Evolutionary conservation across 2,113 vertebrate species (phyloP).

Genomic region (Sceloporus undulatus): DNA sequence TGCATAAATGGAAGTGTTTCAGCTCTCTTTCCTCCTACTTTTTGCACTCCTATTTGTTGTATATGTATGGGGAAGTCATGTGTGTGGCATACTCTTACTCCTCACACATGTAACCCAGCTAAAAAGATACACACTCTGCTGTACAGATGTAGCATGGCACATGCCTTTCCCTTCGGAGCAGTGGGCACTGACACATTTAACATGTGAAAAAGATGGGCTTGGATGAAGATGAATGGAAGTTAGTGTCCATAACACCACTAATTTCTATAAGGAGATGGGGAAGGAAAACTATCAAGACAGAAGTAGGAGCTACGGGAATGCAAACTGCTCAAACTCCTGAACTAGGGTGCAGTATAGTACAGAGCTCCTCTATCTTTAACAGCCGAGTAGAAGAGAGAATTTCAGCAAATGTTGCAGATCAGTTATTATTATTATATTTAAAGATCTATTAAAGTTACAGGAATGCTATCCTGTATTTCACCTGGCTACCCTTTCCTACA

Average conservation of each 20-base stretch:
- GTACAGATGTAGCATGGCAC: background rate
- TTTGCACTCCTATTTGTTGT: background rate
- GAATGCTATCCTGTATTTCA: too few species aligned
- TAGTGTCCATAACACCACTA: too few species aligned
- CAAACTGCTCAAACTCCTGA: background rate
- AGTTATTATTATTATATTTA: too few species aligned
- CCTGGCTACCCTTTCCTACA: background rate
- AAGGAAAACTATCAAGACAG: background rate
- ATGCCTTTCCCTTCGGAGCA: background rate
- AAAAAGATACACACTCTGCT: background rate
- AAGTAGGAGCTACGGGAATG: too few species aligned
- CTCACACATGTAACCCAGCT: background rate
- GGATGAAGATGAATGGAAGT: constrained; percentile 20
- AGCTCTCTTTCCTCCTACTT: background rate
- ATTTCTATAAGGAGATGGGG: background rate
- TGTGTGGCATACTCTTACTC: background rate
- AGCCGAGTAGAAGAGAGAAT: too few species aligned
- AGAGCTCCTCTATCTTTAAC: too few species aligned
- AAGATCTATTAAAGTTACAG: too few species aligned
- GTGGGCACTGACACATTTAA: background rate
- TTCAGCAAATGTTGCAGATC: too few species aligned
- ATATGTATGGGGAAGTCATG: background rate
- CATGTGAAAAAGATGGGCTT: background rate
- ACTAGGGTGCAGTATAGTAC: background rate
- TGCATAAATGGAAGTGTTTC: background rate